Conservation (phyloP, 2,797 vertebrate species). For the Catharus ustulatus region DNA sequence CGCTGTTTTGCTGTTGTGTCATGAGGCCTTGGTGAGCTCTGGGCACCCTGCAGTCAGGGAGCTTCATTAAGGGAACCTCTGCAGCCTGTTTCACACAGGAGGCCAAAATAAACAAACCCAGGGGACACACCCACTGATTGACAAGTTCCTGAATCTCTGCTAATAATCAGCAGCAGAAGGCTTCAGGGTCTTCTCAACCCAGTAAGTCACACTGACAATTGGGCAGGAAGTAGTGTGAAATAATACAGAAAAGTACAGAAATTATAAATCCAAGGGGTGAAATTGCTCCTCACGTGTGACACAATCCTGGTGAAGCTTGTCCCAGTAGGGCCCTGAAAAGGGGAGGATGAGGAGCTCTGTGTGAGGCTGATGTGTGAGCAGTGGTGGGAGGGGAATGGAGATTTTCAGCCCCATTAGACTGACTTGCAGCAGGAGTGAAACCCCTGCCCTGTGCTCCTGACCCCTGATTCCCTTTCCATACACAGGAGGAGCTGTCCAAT, state of each 20-base stretch:
- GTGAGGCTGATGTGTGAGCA: background rate
- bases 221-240: background rate
- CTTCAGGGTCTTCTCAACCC: background rate
- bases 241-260: background rate
- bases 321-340: background rate
- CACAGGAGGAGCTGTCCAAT: constrained; percentile 86
- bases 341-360: background rate
- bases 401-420: fast-evolving
- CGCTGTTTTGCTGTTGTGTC: fast-evolving
- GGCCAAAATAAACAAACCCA: background rate
- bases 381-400: background rate
- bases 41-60: background rate
- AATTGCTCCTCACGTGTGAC: fast-evolving
- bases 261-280: fast-evolving
- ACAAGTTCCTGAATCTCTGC: background rate
- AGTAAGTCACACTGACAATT: fast-evolving
- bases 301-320: fast-evolving
- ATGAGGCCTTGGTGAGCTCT: background rate
- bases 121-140: background rate
- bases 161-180: background rate
- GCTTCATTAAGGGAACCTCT: background rate
- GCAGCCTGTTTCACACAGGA: background rate
- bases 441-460: background rate
- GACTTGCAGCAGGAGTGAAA: background rate
- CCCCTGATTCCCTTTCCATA: background rate